Percentiles rank a stretch among this genome's conserved stretches.
These are phyloP conservation scores for Archivesica marissinica DNA, from an alignment of 1,140 invertebrate species.

Conservation along the genomic window DNA sequence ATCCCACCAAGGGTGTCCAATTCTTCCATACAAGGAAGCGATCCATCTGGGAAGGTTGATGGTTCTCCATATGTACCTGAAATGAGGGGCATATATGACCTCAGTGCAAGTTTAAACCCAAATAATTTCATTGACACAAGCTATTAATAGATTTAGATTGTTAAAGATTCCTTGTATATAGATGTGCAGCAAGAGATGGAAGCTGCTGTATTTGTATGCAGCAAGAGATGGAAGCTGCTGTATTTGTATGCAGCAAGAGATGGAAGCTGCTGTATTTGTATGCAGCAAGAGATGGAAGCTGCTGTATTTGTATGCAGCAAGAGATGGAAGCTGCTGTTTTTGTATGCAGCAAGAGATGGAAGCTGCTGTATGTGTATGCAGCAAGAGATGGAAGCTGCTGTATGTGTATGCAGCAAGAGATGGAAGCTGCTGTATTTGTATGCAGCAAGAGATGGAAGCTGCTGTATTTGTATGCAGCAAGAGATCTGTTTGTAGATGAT, in stretches of 20 bases:
- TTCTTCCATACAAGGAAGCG: too few relatives aligned
- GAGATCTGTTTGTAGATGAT: too few relatives aligned
- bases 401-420: too few relatives aligned
- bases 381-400: not conserved
- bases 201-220: not conserved
- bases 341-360: not conserved
- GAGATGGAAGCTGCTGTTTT: not conserved
- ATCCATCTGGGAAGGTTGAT: too few relatives aligned
- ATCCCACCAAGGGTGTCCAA: too few relatives aligned
- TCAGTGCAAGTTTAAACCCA: too few relatives aligned
- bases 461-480: not conserved
- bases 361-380: not conserved
- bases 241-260: not conserved
- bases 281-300: not conserved
- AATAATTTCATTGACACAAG: too few relatives aligned
- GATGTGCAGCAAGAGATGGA: not conserved
- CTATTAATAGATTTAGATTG: not conserved
- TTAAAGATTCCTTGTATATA: slow-evolving; percentile 24
- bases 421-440: not conserved
- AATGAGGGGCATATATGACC: too few relatives aligned
- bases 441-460: not conserved
- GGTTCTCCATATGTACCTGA: too few relatives aligned
- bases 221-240: not conserved
- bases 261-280: not conserved
- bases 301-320: not conserved